Evolutionary conservation across 2,113 vertebrate genomes (phyloP), one percentile per base, ranked within the genome.

Genomic region (Galeopterus variegatus): DNA sequence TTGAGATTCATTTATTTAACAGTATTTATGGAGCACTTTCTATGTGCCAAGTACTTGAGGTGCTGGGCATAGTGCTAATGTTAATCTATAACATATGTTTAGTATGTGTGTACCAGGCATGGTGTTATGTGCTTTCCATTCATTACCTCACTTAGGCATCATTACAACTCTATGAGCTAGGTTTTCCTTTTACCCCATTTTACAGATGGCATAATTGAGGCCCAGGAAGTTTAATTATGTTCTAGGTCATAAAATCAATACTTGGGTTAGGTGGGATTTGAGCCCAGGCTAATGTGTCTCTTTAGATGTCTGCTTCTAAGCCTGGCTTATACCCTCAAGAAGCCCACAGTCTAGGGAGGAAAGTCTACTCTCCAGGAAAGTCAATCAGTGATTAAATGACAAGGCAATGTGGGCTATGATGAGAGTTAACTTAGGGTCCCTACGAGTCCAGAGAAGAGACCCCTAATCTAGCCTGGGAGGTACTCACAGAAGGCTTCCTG

Each of bases 161-260:
- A 10, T 41, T 24, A 8, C 9, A 9, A 48, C 15, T 54, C 60
- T 86, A 0, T 9, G 54, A 58, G 65, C 76, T 88, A 45, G n/a
- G 17, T 64, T 95, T 85, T 92, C 75, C 95, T 36, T 70, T 54
- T 24, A 50, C 0, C n/a, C 77, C 92, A 76, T 52, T 90, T 91
- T 92, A 84, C 54, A 97, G 97, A 56, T 83, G 60, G 84, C 54
- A 67, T 33, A 58, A 9, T 48, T 76, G 83, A 96, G 67, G 18
- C 45, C 58, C 50, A 31, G 45, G 60, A 23, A 92, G 24, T 36
- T 86, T 14, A 65, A 79, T 58, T 65, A 26, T 60, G 48, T 2
- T 76, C 6, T 8, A 41, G 56, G 15, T 75, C 52, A 65, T 52
- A 33, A 92, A 92, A 72, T 8, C n/a, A 90, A 28, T 67, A 41